A percentile compares a stretch with the other conserved stretches of the same genome.
phyloP scores from a whole-genome alignment of 2,888 invertebrate species.

The Ormia ochracea region DNA sequence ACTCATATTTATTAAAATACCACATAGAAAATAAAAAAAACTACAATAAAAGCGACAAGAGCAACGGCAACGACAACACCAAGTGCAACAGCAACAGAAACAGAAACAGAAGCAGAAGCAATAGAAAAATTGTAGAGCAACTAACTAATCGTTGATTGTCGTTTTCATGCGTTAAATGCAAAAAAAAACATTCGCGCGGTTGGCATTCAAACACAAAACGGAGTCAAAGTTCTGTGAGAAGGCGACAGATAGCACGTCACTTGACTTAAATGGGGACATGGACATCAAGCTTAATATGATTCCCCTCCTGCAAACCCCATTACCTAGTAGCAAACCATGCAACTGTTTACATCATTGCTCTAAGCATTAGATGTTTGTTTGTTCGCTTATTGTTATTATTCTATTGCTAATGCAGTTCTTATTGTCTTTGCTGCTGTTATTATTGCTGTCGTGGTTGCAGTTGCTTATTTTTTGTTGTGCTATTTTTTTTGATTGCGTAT shows the following conservation, averaged over 20 bases:
- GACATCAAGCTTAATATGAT: conserved; percentile 71
- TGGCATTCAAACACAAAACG: conserved; percentile 74
- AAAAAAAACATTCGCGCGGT: conserved; percentile 63
- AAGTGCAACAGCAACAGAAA: too few species aligned
- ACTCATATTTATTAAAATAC: too few species aligned
- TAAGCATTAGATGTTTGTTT: conserved; percentile 39
- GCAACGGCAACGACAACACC: conserved; percentile 6
- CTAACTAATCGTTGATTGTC: conserved; percentile 59
- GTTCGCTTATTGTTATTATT: conserved; percentile 57
- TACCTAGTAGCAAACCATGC: conserved; percentile 38
- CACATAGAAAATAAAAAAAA: too few species aligned
- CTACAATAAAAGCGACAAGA: neutral
- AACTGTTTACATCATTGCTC: conserved; percentile 60
- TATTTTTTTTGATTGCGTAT: conserved; percentile 14
- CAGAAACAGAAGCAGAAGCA: neutral
- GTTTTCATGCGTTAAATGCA: conserved; percentile 62
- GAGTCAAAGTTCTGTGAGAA: conserved; percentile 76
- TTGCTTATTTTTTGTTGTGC: conserved; percentile 35
- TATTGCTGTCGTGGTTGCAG: conserved; percentile 36
- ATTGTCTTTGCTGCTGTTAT: conserved; percentile 15
- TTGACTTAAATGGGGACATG: conserved; percentile 76
- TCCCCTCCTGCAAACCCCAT: conserved; percentile 51
- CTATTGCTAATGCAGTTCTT: conserved; percentile 47
- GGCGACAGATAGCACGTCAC: conserved; percentile 76
- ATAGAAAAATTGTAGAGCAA: conserved; percentile 49